phyloP scores from a whole-genome alignment of 2,113 vertebrate species.

The Psittacus erithacus region DNA sequence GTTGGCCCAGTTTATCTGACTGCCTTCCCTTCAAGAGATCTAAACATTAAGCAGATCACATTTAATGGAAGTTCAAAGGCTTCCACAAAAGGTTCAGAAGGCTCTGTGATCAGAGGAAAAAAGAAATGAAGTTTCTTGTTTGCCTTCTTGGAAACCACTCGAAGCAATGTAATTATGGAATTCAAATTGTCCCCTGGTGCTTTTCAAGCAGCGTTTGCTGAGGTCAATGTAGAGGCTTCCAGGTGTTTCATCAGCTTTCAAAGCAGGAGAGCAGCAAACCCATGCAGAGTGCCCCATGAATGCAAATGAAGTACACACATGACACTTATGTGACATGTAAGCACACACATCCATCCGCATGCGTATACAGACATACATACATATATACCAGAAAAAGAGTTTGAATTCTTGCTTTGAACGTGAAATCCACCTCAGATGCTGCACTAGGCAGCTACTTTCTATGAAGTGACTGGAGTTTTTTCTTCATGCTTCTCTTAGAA shows the following conservation, averaged over 20 bases:
- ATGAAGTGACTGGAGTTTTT: not conserved
- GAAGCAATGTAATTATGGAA: constrained; percentile 15
- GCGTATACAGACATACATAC: accelerated
- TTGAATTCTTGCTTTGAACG: not conserved
- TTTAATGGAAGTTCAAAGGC: constrained; percentile 71
- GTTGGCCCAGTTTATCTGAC: constrained; percentile 10
- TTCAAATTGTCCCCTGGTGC: not conserved
- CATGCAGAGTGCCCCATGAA: not conserved
- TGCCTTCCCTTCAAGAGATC: not conserved
- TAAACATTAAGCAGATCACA: constrained; percentile 69
- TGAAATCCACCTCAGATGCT: not conserved
- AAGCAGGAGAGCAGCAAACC: not conserved
- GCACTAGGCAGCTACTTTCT: not conserved
- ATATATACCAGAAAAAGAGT: not conserved
- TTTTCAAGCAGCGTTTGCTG: not conserved
- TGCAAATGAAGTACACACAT: not conserved
- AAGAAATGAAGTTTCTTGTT: not conserved
- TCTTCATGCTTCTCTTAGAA: not conserved
- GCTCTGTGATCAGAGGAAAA: not conserved
- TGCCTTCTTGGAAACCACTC: constrained; percentile 53
- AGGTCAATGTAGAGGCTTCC: not conserved
- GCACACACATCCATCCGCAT: no score
- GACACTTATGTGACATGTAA: not conserved
- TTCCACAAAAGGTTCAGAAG: constrained; percentile 45
- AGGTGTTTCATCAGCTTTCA: not conserved